These are phyloP conservation scores for Pycnonotus jocosus DNA, from an alignment of 2,113 vertebrate species.

Conservation along the genomic window DNA sequence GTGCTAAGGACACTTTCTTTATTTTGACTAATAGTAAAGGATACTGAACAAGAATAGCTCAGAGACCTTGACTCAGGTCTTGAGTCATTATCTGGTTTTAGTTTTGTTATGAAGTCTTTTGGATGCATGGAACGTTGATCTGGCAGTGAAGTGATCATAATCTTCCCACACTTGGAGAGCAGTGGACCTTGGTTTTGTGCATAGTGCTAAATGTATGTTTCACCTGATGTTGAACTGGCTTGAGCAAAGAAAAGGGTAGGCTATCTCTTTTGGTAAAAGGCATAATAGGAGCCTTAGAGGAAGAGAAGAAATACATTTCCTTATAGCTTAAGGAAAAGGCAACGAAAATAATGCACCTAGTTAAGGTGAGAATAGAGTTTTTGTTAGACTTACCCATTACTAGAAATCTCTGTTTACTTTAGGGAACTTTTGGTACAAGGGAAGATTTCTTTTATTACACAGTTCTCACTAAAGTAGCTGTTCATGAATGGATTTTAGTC, in stretches of 20 bases:
- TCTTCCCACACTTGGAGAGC: not conserved
- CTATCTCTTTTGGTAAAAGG: not conserved
- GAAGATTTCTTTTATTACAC: not conserved
- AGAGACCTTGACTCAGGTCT: not conserved
- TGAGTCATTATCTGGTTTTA: not conserved
- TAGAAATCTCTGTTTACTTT: not conserved
- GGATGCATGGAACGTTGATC: not conserved
- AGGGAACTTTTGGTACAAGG: not conserved
- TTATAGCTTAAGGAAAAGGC: not conserved
- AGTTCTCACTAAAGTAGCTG: not conserved
- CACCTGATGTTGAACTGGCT: not conserved
- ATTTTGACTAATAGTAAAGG: not conserved
- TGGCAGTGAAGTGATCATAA: not conserved
- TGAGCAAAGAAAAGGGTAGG: not conserved
- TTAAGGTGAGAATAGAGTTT: not conserved
- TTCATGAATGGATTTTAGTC: not conserved
- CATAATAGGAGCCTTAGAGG: not conserved
- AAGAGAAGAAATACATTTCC: not conserved
- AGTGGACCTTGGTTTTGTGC: not conserved
- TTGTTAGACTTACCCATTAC: not conserved
- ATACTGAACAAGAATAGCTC: not conserved
- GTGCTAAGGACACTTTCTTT: not conserved
- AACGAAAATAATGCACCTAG: not conserved
- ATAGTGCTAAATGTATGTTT: not conserved
- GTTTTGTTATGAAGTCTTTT: not conserved